These are phyloP conservation scores for Ataeniobius toweri DNA, from an alignment of 2,797 vertebrate species.

Conservation along the genomic window DNA sequence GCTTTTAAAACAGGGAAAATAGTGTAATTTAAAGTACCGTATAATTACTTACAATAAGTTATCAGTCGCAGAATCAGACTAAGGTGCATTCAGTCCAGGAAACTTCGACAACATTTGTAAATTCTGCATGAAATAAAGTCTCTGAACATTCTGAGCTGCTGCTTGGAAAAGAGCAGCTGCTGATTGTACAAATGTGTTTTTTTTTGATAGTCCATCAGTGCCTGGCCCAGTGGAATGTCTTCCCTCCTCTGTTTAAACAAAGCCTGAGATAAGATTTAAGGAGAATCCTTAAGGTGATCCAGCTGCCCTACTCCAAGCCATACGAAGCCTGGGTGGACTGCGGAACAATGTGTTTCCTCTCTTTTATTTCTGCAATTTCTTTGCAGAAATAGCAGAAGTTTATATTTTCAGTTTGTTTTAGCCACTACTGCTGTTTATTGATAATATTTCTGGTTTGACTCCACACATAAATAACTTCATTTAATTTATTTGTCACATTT, in stretches of 20 bases:
- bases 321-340: slow-evolving; percentile 61
- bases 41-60: background rate
- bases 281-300: slow-evolving; percentile 80
- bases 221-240: slow-evolving; percentile 72
- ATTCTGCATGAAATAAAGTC: slow-evolving; percentile 15
- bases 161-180: slow-evolving; percentile 43
- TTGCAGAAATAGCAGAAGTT: background rate
- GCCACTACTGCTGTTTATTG: slow-evolving; percentile 42
- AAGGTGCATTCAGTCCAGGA: background rate
- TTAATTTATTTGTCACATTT: slow-evolving; percentile 54
- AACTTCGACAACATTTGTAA: slow-evolving; percentile 1
- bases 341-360: slow-evolving; percentile 56
- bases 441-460: slow-evolving; percentile 59
- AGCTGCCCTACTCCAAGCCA: slow-evolving; percentile 72
- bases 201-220: slow-evolving; percentile 68
- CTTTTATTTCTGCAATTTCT: slow-evolving; percentile 21
- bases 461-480: slow-evolving; percentile 58
- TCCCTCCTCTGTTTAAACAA: slow-evolving; percentile 81
- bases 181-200: slow-evolving; percentile 57
- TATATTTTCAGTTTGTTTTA: slow-evolving; percentile 39
- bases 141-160: slow-evolving; percentile 30
- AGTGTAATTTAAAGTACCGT: background rate
- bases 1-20: background rate
- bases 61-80: background rate
- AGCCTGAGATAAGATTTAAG: slow-evolving; percentile 83